These are phyloP conservation scores for Astatoreochromis straeleni DNA, from an alignment of 2,113 vertebrate genomes.

Conservation along the genomic window DNA sequence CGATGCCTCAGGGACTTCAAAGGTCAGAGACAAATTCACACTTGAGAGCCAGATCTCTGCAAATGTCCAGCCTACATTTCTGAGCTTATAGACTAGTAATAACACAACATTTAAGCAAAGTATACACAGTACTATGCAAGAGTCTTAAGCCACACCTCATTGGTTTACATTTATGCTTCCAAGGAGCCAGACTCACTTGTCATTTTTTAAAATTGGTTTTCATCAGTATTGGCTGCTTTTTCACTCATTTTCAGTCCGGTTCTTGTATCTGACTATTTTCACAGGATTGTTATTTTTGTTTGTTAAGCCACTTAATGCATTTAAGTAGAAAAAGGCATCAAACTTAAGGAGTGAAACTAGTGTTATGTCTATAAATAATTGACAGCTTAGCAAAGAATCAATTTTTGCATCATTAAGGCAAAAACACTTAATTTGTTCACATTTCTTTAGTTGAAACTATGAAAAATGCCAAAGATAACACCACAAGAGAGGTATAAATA, in stretches of 20 bases:
- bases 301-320: neutral
- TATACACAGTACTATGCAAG: neutral
- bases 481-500: neutral
- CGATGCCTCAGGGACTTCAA: constrained; percentile 61
- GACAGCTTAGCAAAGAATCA: neutral
- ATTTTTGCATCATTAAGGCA: neutral
- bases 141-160: neutral
- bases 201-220: neutral
- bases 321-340: neutral
- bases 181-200: fast-evolving
- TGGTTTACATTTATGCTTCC: neutral
- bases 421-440: neutral
- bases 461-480: neutral
- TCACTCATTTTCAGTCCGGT: fast-evolving
- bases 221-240: neutral
- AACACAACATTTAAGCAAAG: neutral
- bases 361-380: neutral
- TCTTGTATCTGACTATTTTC: neutral
- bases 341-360: neutral
- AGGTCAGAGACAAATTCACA: constrained; percentile 42
- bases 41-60: neutral
- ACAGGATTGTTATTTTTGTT: neutral
- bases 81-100: neutral
- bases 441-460: neutral
- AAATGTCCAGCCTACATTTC: fast-evolving